phyloP scores from a whole-genome alignment of 2,113 vertebrate species.

The Sebastes schlegelii region DNA sequence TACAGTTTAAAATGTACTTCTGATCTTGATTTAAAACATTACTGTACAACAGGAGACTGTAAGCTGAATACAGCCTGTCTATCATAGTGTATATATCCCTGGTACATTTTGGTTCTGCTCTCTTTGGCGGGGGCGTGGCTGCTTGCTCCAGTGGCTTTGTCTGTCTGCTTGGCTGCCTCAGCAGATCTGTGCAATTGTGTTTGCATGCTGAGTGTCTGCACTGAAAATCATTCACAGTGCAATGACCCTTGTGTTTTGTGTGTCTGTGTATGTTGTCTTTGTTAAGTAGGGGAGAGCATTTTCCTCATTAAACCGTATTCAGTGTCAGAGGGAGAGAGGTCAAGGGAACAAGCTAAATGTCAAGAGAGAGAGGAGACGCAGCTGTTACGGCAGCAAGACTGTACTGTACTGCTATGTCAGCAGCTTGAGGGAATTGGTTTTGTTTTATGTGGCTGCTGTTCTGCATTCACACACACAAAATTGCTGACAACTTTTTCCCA shows the following conservation, averaged over 20 bases:
- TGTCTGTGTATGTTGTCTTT: constrained; percentile 41
- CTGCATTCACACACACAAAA: constrained; percentile 22
- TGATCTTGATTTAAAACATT: not conserved
- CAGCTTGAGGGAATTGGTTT: constrained; percentile 27
- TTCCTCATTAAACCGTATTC: constrained; percentile 29
- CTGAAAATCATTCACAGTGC: constrained; percentile 37
- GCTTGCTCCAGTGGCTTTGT: constrained; percentile 59
- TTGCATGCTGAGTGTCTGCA: constrained; percentile 55
- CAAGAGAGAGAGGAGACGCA: constrained; percentile 7
- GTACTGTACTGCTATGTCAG: constrained; percentile 17
- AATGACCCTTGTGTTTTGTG: constrained; percentile 15
- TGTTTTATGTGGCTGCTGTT: constrained; percentile 10
- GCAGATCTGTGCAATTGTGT: constrained; percentile 61
- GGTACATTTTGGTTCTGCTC: not conserved
- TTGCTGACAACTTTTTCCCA: not conserved
- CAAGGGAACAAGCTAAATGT: constrained; percentile 19
- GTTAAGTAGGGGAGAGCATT: constrained; percentile 7
- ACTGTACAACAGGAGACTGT: not conserved
- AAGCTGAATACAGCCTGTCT: not conserved
- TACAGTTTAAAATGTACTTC: not conserved
- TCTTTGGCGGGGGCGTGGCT: constrained; percentile 41
- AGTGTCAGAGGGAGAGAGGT: not conserved
- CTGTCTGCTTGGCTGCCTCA: constrained; percentile 56
- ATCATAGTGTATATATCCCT: not conserved
- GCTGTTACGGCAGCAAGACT: constrained; percentile 21